Conservation (phyloP, 2,113 vertebrate species). For the Tinamus guttatus region DNA sequence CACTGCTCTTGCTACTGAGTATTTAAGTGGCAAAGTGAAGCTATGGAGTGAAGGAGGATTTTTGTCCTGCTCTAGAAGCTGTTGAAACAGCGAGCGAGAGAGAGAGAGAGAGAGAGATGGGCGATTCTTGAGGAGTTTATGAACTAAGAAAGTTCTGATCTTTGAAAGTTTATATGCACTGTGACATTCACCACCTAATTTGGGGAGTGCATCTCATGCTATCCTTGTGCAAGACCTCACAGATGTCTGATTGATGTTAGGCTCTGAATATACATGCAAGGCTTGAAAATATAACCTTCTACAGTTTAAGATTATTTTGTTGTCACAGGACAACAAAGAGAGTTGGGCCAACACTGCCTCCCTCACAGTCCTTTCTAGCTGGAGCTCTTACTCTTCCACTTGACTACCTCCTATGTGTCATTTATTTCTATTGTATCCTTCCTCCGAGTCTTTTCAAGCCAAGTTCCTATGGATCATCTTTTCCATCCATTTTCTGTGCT, state of each 20-base stretch:
- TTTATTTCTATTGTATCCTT: accelerated
- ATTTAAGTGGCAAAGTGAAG: not conserved
- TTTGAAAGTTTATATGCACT: not conserved
- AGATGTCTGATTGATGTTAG: not conserved
- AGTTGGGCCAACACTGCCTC: not conserved
- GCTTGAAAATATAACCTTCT: not conserved
- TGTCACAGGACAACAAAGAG: not conserved
- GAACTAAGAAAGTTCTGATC: not conserved
- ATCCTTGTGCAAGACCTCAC: not conserved
- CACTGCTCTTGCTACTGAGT: not conserved
- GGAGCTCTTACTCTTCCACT: not conserved
- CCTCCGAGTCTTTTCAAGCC: not conserved
- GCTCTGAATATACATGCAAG: not conserved
- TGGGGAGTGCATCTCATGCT: not conserved
- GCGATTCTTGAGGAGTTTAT: not conserved
- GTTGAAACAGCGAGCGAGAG: not conserved
- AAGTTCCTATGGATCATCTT: not conserved
- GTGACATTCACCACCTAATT: not conserved
- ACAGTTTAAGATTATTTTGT: not conserved
- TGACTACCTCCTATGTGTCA: not conserved
- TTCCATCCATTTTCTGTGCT: not conserved
- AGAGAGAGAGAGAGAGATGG: not conserved
- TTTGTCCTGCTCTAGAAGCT: not conserved
- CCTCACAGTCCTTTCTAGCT: accelerated
- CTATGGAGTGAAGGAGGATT: accelerated